A percentile compares a stretch with the other conserved stretches of the same genome.
These are phyloP conservation scores for Holothuria leucospilota DNA, from an alignment of 53 echinoderm and acorn worm genomes.

Conservation along the genomic window DNA sequence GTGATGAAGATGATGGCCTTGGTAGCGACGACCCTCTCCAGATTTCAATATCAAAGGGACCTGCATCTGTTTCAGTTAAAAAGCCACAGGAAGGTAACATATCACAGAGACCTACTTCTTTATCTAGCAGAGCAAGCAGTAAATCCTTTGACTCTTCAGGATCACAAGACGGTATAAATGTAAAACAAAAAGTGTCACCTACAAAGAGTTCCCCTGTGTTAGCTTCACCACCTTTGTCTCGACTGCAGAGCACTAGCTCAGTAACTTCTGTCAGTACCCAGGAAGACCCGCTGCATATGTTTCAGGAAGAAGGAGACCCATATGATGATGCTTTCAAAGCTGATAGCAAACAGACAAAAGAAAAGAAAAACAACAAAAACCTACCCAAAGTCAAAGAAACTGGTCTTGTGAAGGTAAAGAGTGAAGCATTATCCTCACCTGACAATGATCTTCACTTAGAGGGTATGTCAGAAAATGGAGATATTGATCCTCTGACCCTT, in stretches of 20 bases:
- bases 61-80: conserved; percentile 30
- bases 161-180: not conserved
- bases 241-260: conserved; percentile 18
- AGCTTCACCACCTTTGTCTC: conserved; percentile 20
- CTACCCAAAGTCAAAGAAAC: conserved; percentile 49
- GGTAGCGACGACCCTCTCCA: conserved; percentile 30
- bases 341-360: not conserved
- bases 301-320: conserved; percentile 15
- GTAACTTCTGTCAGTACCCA: conserved; percentile 8
- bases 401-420: conserved; percentile 81
- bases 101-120: conserved; percentile 43
- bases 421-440: conserved; percentile 57
- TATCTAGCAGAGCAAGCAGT: conserved; percentile 24
- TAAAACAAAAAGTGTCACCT: conserved; percentile 9
- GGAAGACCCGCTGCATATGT: conserved; percentile 28
- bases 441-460: conserved; percentile 70
- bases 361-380: conserved; percentile 28
- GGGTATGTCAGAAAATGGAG: conserved; percentile 69
- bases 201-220: conserved; percentile 16
- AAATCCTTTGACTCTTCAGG: conserved; percentile 18
- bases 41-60: conserved; percentile 27
- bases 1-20: conserved; percentile 73
- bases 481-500: conserved; percentile 90
- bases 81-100: not conserved
- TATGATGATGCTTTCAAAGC: conserved; percentile 16